These are phyloP conservation scores for Esox niger DNA, from an alignment of 2,113 vertebrate genomes.

Conservation along the genomic window DNA sequence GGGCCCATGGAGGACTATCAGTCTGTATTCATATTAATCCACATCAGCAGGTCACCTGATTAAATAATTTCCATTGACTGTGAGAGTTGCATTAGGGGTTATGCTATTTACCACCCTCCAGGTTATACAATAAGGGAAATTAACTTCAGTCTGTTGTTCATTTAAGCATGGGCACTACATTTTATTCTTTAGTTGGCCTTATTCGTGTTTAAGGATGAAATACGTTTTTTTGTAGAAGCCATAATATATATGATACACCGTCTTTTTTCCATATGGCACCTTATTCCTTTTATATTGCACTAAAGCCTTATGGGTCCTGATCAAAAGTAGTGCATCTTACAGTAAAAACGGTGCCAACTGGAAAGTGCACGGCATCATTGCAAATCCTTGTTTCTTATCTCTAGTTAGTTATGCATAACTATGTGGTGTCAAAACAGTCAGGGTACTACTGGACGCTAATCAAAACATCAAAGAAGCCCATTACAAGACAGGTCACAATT, in stretches of 20 bases:
- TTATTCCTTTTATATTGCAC: too few species aligned
- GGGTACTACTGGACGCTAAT: constrained; percentile 38
- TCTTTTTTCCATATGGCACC: too few species aligned
- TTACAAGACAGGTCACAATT: constrained; percentile 36
- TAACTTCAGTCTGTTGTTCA: not conserved
- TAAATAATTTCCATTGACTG: constrained; percentile 34
- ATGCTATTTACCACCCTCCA: not conserved
- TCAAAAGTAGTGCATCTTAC: too few species aligned
- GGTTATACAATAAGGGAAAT: not conserved
- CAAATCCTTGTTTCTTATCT: not conserved
- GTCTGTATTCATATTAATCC: constrained; percentile 32
- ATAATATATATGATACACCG: too few species aligned
- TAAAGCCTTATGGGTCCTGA: too few species aligned
- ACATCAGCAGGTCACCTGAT: constrained; percentile 41
- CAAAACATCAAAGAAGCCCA: constrained; percentile 49
- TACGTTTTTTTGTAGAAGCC: too few species aligned
- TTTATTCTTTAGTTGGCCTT: not conserved
- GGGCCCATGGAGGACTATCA: too few species aligned
- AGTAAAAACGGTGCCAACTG: too few species aligned
- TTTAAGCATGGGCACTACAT: not conserved
- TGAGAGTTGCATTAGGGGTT: constrained; percentile 50
- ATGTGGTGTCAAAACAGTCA: constrained; percentile 47
- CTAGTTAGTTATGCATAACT: constrained; percentile 29
- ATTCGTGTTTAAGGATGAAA: too few species aligned
- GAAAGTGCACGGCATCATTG: too few species aligned